Evolutionary conservation across 2,888 invertebrate species (phyloP).

Genomic region (Girardia tigrina): DNA sequence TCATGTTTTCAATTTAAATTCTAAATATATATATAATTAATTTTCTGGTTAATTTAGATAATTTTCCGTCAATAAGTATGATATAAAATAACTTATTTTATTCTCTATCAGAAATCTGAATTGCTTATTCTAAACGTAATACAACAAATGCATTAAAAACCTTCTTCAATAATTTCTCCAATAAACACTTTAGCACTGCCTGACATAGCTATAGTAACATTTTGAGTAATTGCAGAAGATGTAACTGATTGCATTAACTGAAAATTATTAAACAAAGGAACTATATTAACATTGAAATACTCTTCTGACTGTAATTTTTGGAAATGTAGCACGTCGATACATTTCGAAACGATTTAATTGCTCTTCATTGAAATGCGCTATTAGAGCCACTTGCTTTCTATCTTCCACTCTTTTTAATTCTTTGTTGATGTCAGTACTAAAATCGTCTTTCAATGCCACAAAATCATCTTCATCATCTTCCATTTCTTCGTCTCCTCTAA

Average conservation of each 20-base stretch:
- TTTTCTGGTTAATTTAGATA: too few species aligned
- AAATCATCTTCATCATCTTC: constrained; percentile 13
- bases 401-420: constrained; percentile 26
- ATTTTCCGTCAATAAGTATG: too few species aligned
- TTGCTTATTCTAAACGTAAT: too few species aligned
- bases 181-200: constrained; percentile 98
- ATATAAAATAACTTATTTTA: too few species aligned
- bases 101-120: too few species aligned
- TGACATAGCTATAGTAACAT: constrained; percentile 97
- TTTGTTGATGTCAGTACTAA: background rate
- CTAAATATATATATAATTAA: too few species aligned
- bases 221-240: constrained; percentile 86
- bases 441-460: background rate
- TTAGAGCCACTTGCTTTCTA: constrained; percentile 30
- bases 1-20: too few species aligned
- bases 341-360: constrained; percentile 95
- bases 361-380: constrained; percentile 73
- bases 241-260: constrained; percentile 88
- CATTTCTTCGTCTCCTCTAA: constrained; percentile 1
- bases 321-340: constrained; percentile 88
- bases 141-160: constrained; percentile 51
- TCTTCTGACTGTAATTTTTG: constrained; percentile 87
- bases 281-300: constrained; percentile 50
- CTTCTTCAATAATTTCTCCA: constrained; percentile 95
- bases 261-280: constrained; percentile 39